phyloP scores from a whole-genome alignment of 2,797 vertebrate genomes.

The Dendrocincla tyrannina region DNA sequence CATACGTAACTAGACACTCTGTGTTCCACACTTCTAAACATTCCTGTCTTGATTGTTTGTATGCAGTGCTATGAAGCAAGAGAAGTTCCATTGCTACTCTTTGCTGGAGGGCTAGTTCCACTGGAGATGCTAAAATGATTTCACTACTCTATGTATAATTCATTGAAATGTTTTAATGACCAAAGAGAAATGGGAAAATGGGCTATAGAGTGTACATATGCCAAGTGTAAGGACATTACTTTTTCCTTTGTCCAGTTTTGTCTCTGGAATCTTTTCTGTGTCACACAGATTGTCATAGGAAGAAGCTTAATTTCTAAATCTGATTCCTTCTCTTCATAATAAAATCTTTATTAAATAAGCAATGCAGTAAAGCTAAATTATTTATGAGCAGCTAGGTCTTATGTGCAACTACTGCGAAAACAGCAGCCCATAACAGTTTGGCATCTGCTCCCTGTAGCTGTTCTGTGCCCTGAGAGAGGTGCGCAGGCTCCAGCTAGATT shows the following conservation, averaged over 20 bases:
- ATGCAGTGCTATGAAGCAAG: background rate
- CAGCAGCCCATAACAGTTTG: background rate
- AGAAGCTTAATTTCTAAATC: background rate
- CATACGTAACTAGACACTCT: background rate
- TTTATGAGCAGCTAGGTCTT: conserved; percentile 22
- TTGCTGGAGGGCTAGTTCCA: conserved; percentile 23
- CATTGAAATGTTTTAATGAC: background rate
- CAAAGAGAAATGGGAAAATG: background rate
- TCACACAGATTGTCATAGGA: background rate
- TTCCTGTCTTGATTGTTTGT: background rate
- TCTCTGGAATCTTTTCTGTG: background rate
- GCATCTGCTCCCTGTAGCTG: conserved; percentile 24
- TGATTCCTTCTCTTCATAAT: conserved; percentile 8
- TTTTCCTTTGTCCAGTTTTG: background rate
- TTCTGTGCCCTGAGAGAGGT: background rate
- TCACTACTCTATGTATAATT: background rate
- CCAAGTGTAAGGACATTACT: background rate
- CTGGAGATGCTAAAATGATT: background rate
- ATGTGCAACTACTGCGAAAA: background rate
- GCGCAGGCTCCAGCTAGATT: background rate
- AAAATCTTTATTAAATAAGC: conserved; percentile 38
- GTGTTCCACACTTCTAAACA: background rate
- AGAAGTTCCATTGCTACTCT: background rate
- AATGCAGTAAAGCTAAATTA: conserved; percentile 30
- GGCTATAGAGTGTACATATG: background rate